A percentile compares a stretch with the other conserved stretches of the same genome.
Evolutionary conservation across 1,140 invertebrate genomes (phyloP).

Genomic region (Arion vulgaris): DNA sequence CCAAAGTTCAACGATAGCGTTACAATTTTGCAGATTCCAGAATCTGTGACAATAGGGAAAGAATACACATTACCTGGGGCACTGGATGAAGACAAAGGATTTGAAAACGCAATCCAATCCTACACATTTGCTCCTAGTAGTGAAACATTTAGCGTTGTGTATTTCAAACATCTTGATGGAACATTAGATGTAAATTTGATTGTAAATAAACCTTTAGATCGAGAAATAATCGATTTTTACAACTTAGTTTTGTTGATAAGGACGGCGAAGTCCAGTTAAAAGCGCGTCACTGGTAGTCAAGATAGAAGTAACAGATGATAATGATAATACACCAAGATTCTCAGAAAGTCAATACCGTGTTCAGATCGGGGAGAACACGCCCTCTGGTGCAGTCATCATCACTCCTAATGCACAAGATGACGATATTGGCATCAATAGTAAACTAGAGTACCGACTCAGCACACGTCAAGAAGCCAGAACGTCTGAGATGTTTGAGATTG

Average conservation of each 20-base stretch:
- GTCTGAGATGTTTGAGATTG: conserved; percentile 51
- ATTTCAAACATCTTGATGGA: conserved; percentile 57
- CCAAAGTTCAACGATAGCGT: conserved; percentile 55
- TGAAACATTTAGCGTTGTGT: conserved; percentile 54
- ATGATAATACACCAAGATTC: conserved; percentile 67
- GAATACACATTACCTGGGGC: conserved; percentile 58
- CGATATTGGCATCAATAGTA: conserved; percentile 94
- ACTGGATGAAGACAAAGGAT: conserved; percentile 60
- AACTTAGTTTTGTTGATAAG: conserved; percentile 52
- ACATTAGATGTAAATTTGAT: conserved; percentile 56
- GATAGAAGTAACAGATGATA: conserved; percentile 75
- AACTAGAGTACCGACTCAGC: conserved; percentile 88
- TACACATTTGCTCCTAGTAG: conserved; percentile 50
- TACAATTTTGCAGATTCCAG: conserved; percentile 54
- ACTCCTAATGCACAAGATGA: conserved; percentile 93
- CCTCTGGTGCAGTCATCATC: conserved; percentile 85
- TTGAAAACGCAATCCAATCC: conserved; percentile 51
- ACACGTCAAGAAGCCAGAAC: conserved; percentile 37
- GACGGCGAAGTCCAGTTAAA: conserved; percentile 74
- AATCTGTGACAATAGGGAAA: conserved; percentile 56
- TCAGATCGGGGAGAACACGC: conserved; percentile 79
- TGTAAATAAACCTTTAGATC: conserved; percentile 53
- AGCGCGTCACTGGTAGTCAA: conserved; percentile 43
- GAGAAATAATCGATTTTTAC: conserved; percentile 56
- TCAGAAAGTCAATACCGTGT: conserved; percentile 80